Base-by-base conservation (phyloP, 2,113 vertebrate species). In the Murina feae region DNA sequence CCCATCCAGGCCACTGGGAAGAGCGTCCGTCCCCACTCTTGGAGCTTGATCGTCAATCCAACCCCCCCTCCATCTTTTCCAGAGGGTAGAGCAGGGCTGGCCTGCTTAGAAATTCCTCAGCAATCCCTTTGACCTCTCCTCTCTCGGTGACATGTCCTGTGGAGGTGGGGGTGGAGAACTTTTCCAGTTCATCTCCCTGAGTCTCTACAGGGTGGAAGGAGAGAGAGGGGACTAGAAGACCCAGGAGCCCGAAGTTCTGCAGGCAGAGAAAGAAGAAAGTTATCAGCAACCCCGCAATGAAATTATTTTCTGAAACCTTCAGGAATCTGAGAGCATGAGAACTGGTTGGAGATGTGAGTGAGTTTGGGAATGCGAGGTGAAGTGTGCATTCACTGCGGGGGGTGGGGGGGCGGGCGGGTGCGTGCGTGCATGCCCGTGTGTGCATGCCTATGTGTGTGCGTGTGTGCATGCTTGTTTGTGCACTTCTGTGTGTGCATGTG, bases 111-210 rank as follows among this genome's bases (percentile, higher is more conserved):
- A 93, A 93, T 94, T 93, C 83, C 87, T 96, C 60, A 90, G 78
- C 72, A 82, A 86, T 93, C 92, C 95, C 81, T 96, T 93, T 96
- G 97, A 96, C 95, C 90, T 86, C 76, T 87, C 85, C 91, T 74
- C 16, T 81, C 49, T 83, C 58, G 42, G 74, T 95, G 96, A 91
- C 84, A 32, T 68, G 55, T 63, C 58, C 53, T 42, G 55, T 9
- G 2, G 72, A 39, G 51, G 28, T 18, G 23, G 47, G 47, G 11
- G 53, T 82, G 23, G 49, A 39, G 42, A 42, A 51, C 23, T 5
- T 47, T 37, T 83, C 60, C 47, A 51, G 35, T 55, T 44, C 71
- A 28, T 51, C 63, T 60, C 81, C 69, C 80, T 8, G 28, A 72
- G 82, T 83, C 47, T 88, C 80, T 78, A 53, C 86, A n/a, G 87